Evolutionary conservation across 2,113 vertebrate species (phyloP).

Genomic region (Hippoglossus stenolepis): DNA sequence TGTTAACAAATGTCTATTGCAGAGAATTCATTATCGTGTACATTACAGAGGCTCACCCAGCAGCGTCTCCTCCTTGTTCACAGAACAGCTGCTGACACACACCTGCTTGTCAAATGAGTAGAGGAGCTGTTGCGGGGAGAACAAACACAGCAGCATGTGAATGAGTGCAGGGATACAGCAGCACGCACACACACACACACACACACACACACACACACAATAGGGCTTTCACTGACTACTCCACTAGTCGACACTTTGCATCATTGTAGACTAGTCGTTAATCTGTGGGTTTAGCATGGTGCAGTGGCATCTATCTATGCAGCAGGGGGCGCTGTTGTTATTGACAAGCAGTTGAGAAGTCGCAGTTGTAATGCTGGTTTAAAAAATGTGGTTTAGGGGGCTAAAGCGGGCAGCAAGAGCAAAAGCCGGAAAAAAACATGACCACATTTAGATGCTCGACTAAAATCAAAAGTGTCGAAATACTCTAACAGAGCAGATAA

Average conservation of each 20-base stretch:
- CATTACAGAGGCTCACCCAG: conserved; percentile 85
- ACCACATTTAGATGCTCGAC: no score
- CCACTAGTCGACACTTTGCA: conserved; percentile 81
- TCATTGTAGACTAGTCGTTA: no score
- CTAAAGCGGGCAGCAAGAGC: no score
- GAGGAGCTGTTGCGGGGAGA: conserved; percentile 83
- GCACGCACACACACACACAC: background rate
- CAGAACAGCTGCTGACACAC: conserved; percentile 90
- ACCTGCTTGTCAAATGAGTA: conserved; percentile 94
- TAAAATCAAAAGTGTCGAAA: no score
- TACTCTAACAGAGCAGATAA: no score
- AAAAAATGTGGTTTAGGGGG: no score
- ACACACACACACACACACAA: background rate
- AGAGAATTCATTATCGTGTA: conserved; percentile 9
- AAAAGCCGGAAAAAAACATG: no score
- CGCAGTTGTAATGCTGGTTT: no score
- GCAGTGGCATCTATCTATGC: no score
- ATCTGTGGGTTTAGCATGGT: no score
- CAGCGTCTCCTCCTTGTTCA: conserved; percentile 92
- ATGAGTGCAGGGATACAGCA: background rate
- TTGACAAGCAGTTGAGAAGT: no score
- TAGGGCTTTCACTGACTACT: conserved; percentile 7
- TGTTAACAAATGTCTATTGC: background rate
- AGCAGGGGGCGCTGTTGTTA: no score
- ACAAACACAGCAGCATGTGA: conserved; percentile 7